Evolutionary conservation across 2,113 vertebrate genomes (phyloP).

Genomic region (Alexandromys fortis): DNA sequence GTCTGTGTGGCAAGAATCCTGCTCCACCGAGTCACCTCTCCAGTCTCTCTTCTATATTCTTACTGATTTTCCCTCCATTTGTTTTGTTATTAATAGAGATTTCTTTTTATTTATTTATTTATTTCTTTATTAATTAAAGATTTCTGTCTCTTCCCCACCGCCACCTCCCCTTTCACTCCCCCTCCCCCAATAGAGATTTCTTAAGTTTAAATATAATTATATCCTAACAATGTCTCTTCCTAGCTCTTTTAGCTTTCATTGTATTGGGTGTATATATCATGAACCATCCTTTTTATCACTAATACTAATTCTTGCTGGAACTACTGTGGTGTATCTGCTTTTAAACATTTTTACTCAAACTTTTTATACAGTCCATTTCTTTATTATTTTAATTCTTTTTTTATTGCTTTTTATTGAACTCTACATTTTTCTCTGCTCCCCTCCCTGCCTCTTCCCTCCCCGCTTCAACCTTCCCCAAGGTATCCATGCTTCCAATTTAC

Average conservation of each 20-base stretch:
- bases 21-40: background rate
- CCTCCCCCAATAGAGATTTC: constrained; percentile 48
- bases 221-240: background rate
- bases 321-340: background rate
- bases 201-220: background rate
- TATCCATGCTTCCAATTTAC: no score
- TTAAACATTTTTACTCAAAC: background rate
- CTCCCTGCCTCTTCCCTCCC: no score
- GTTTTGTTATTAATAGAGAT: constrained; percentile 18
- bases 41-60: background rate
- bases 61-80: background rate
- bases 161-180: no score
- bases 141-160: no score
- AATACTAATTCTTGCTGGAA: background rate
- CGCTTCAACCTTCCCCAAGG: no score
- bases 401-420: no score
- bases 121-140: no score
- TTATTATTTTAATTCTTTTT: no score
- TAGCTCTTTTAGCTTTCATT: background rate
- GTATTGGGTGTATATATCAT: background rate
- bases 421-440: no score
- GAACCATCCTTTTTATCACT: background rate
- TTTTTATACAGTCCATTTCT: background rate
- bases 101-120: no score
- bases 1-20: background rate